Evolutionary conservation across 2,113 vertebrate genomes (phyloP).

Genomic region (Passer domesticus): DNA sequence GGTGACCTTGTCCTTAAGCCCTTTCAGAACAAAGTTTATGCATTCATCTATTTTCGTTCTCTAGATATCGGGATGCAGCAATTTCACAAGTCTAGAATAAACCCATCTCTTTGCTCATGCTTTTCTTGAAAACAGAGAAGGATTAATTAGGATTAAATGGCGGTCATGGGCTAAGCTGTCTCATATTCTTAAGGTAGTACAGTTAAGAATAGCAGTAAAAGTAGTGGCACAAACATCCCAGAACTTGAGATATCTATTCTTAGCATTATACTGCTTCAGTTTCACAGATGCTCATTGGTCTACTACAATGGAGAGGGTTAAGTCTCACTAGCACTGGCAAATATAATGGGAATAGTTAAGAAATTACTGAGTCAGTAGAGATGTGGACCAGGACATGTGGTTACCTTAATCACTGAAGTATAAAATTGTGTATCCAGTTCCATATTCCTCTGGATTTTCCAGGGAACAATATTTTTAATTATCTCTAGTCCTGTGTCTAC

Average conservation of each 20-base stretch:
- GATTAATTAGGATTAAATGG: neutral
- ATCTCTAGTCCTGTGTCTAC: neutral
- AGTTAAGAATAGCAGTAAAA: neutral
- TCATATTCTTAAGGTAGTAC: neutral
- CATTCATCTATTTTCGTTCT: neutral
- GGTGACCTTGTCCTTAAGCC: neutral
- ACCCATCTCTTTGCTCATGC: neutral
- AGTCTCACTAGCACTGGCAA: neutral
- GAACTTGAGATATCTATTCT: neutral
- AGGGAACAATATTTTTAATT: neutral
- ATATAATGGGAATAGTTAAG: neutral
- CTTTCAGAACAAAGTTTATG: neutral
- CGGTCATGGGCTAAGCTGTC: neutral
- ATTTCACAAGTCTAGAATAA: neutral
- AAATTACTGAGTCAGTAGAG: neutral
- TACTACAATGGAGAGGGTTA: neutral
- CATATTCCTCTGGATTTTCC: neutral
- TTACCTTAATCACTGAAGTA: neutral
- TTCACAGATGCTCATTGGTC: neutral
- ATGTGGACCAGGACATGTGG: neutral
- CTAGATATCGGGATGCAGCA: neutral
- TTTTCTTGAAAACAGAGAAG: neutral
- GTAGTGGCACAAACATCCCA: neutral
- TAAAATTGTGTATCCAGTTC: neutral
- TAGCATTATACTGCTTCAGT: neutral